These are phyloP conservation scores for Grallaria varia DNA, from an alignment of 2,113 vertebrate genomes.

Conservation along the genomic window DNA sequence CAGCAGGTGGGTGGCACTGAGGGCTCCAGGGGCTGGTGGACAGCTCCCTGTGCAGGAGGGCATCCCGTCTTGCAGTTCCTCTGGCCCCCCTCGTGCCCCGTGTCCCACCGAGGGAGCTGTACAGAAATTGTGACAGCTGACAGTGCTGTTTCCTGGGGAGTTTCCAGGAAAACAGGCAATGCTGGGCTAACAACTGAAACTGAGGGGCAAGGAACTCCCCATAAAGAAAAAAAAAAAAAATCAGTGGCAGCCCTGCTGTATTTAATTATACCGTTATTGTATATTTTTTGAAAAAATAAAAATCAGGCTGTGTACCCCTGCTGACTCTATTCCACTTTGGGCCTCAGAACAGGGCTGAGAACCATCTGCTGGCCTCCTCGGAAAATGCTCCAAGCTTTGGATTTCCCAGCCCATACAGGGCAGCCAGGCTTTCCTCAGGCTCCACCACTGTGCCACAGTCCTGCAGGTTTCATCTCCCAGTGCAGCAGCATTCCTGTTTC, in stretches of 20 bases:
- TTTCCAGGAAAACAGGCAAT: background rate
- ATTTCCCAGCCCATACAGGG: background rate
- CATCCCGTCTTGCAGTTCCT: background rate
- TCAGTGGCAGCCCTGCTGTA: background rate
- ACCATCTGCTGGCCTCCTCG: background rate
- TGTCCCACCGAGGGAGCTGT: accelerated
- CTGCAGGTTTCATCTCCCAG: conserved; percentile 54
- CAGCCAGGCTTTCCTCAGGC: background rate
- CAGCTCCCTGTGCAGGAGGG: background rate
- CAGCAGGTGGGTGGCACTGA: accelerated
- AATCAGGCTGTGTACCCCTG: background rate
- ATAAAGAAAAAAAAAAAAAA: background rate
- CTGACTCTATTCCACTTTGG: background rate
- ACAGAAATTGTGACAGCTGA: background rate
- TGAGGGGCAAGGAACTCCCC: background rate
- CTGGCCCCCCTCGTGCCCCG: background rate
- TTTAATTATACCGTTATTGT: background rate
- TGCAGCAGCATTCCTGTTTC: conserved; percentile 57
- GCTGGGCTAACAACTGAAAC: background rate
- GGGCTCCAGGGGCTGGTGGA: background rate
- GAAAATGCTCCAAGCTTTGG: conserved; percentile 23
- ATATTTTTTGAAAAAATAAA: background rate
- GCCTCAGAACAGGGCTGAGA: background rate
- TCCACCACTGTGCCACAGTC: background rate
- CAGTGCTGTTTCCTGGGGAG: background rate